phyloP scores from a whole-genome alignment of 1,140 invertebrate genomes.

The Goniozus legneri region DNA sequence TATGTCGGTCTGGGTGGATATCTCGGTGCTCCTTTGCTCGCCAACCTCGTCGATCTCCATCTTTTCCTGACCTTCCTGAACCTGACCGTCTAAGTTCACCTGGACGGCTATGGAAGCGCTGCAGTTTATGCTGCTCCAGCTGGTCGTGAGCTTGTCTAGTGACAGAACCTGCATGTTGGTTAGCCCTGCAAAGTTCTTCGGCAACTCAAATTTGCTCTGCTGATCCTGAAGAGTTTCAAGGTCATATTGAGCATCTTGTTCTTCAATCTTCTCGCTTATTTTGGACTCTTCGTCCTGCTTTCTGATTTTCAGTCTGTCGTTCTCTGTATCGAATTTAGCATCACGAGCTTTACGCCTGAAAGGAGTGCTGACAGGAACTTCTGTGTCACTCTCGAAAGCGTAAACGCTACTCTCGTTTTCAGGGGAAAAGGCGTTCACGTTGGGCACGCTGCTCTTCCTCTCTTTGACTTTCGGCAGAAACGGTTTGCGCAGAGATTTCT shows the following conservation, averaged over 20 bases:
- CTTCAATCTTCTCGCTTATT: background rate
- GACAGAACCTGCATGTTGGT: conserved; percentile 46
- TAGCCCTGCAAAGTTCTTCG: conserved; percentile 43
- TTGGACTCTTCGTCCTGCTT: background rate
- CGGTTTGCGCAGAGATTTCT: conserved; percentile 54
- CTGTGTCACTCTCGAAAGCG: conserved; percentile 64
- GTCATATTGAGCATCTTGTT: background rate
- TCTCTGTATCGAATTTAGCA: conserved; percentile 5
- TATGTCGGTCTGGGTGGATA: conserved; percentile 56
- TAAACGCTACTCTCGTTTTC: conserved; percentile 71
- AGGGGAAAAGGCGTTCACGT: conserved; percentile 63
- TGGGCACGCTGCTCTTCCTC: conserved; percentile 46
- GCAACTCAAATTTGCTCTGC: conserved; percentile 32
- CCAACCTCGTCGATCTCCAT: conserved; percentile 16
- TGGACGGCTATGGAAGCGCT: conserved; percentile 61
- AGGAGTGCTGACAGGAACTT: conserved; percentile 56
- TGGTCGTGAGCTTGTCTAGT: conserved; percentile 46
- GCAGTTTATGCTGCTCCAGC: conserved; percentile 47
- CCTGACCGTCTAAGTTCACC: conserved; percentile 54
- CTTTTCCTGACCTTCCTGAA: conserved; percentile 17
- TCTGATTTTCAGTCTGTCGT: background rate
- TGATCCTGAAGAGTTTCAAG: background rate
- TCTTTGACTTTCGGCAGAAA: conserved; percentile 57
- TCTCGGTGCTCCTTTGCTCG: conserved; percentile 47
- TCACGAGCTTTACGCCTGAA: conserved; percentile 54